Evolutionary conservation across 2,113 vertebrate genomes (phyloP).

Genomic region (Lichenostomus cassidix): DNA sequence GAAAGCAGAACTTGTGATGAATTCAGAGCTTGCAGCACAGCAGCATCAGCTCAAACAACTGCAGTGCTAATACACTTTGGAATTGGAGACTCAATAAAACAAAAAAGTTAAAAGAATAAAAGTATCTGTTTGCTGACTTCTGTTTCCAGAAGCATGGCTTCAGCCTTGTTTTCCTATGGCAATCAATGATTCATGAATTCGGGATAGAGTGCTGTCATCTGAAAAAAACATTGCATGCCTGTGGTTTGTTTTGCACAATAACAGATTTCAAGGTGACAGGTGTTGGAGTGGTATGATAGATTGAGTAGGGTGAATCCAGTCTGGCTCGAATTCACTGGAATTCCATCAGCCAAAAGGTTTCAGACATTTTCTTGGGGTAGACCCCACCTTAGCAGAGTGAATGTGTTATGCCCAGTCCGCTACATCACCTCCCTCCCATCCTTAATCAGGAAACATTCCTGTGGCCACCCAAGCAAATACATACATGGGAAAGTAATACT

Average conservation of each 20-base stretch:
- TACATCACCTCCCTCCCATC: constrained; percentile 4
- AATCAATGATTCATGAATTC: constrained; percentile 65
- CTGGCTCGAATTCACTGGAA: constrained; percentile 15
- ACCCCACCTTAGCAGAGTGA: constrained; percentile 14
- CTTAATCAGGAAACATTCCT: constrained; percentile 59
- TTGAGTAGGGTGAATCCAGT: constrained; percentile 27
- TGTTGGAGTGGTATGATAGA: constrained; percentile 29
- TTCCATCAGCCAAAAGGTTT: constrained; percentile 14
- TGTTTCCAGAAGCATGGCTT: constrained; percentile 40
- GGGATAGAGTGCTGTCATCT: neutral
- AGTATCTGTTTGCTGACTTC: constrained; percentile 33
- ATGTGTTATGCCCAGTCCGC: neutral
- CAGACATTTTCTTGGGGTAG: neutral
- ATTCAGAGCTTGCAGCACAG: neutral
- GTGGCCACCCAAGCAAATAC: constrained; percentile 26
- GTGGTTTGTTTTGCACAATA: constrained; percentile 64
- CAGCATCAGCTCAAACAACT: constrained; percentile 21
- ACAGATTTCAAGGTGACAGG: constrained; percentile 55
- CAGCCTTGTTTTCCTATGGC: constrained; percentile 52
- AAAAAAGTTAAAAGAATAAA: neutral
- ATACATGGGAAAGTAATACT: constrained; percentile 26
- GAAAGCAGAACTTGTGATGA: neutral
- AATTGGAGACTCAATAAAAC: constrained; percentile 18
- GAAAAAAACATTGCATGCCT: constrained; percentile 45
- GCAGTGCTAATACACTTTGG: neutral